Conservation (phyloP, 2,113 vertebrate genomes). For the Vombatus ursinus region DNA sequence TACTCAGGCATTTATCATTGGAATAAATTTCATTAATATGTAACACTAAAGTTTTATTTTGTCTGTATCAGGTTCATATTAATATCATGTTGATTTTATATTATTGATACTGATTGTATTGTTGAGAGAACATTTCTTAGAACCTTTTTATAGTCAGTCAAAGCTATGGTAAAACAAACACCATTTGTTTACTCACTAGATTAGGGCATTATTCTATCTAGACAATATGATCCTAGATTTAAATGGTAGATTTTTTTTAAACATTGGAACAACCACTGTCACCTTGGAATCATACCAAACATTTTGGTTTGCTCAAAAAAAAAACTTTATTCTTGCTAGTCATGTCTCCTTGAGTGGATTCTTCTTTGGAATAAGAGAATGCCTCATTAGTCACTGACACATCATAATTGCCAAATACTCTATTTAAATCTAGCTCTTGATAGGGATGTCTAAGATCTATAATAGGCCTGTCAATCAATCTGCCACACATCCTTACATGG, state of each 20-base stretch:
- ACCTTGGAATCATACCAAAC: slow-evolving; percentile 30
- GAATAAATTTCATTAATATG: not conserved
- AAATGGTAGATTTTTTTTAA: not conserved
- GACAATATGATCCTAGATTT: not conserved
- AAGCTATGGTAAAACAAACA: not conserved
- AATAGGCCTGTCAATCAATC: slow-evolving; percentile 70
- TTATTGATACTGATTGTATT: not conserved
- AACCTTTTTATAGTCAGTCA: not conserved
- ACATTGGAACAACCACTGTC: not conserved
- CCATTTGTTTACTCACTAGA: not conserved
- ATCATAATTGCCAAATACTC: slow-evolving; percentile 71
- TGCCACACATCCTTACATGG: slow-evolving; percentile 41
- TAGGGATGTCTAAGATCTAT: slow-evolving; percentile 61
- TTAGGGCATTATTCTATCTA: not conserved
- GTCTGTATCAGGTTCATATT: not conserved
- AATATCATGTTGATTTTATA: not conserved
- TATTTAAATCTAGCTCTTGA: slow-evolving; percentile 71
- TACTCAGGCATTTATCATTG: not conserved
- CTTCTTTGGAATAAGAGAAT: slow-evolving; percentile 61
- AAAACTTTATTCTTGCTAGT: slow-evolving; percentile 50
- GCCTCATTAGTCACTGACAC: slow-evolving; percentile 73
- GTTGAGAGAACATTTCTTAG: not conserved
- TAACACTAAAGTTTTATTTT: not conserved
- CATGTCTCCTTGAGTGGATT: slow-evolving; percentile 61
- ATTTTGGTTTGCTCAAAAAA: not conserved